These are phyloP conservation scores for Halcyon senegalensis DNA, from an alignment of 2,113 vertebrate species.

Conservation along the genomic window DNA sequence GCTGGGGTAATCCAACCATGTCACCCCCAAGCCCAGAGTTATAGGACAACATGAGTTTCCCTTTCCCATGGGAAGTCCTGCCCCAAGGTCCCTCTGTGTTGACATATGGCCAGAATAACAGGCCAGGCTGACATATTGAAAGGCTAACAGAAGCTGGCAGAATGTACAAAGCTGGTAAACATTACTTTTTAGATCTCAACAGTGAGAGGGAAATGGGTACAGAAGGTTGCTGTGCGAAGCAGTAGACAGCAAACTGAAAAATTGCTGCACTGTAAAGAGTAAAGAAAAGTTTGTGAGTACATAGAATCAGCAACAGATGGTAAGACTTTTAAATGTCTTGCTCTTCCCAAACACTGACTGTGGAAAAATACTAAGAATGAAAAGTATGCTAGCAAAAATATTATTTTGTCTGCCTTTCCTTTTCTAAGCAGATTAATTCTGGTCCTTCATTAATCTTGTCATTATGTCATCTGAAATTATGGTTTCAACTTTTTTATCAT, in stretches of 20 bases:
- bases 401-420: not conserved
- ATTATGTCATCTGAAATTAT: not conserved
- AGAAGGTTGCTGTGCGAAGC: not conserved
- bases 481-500: not conserved
- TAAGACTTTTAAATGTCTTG: not conserved
- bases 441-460: not conserved
- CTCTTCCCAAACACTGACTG: not conserved
- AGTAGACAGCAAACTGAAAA: not conserved
- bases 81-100: not conserved
- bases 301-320: not conserved
- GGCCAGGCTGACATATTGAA: no score
- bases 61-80: not conserved
- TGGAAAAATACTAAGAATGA: conserved; percentile 10
- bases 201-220: not conserved
- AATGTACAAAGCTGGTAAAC: not conserved
- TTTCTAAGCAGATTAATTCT: not conserved
- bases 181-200: not conserved
- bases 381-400: not conserved
- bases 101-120: not conserved
- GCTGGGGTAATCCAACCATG: not conserved
- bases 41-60: not conserved
- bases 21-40: not conserved
- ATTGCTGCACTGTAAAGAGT: not conserved
- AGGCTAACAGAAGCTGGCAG: not conserved
- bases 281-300: not conserved